phyloP scores from a whole-genome alignment of 2,797 vertebrate genomes.

The Alcedo atthis region DNA sequence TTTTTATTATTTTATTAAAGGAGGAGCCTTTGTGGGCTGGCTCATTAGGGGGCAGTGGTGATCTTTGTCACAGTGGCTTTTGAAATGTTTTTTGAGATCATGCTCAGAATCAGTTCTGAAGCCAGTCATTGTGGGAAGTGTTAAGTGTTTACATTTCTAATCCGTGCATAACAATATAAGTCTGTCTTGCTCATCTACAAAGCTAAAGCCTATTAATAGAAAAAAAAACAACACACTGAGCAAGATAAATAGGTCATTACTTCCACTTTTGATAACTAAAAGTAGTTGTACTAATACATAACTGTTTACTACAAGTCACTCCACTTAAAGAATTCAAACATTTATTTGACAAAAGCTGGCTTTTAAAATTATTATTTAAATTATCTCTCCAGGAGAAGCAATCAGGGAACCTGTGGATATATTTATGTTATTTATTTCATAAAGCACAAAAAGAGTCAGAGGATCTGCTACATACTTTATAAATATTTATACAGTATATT shows the following conservation, averaged over 20 bases:
- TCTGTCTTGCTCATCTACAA: constrained; percentile 59
- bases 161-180: constrained; percentile 64
- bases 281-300: not conserved
- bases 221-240: constrained; percentile 3
- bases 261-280: constrained; percentile 38
- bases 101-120: constrained; percentile 64
- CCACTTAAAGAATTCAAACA: constrained; percentile 23
- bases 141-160: constrained; percentile 76
- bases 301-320: constrained; percentile 35
- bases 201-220: constrained; percentile 65
- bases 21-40: not conserved
- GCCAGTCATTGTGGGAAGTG: constrained; percentile 62
- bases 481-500: constrained; percentile 33
- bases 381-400: constrained; percentile 16
- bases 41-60: constrained; percentile 79
- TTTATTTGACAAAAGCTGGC: constrained; percentile 14
- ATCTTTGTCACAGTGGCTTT: constrained; percentile 43
- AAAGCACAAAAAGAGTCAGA: not conserved
- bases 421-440: not conserved
- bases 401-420: constrained; percentile 11
- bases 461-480: not conserved
- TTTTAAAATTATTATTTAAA: constrained; percentile 23
- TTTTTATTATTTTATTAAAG: too few relatives aligned
- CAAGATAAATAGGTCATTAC: constrained; percentile 45
- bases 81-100: constrained; percentile 33